Evolutionary conservation across 2,888 invertebrate species (phyloP).

Genomic region (Empis stercorea): DNA sequence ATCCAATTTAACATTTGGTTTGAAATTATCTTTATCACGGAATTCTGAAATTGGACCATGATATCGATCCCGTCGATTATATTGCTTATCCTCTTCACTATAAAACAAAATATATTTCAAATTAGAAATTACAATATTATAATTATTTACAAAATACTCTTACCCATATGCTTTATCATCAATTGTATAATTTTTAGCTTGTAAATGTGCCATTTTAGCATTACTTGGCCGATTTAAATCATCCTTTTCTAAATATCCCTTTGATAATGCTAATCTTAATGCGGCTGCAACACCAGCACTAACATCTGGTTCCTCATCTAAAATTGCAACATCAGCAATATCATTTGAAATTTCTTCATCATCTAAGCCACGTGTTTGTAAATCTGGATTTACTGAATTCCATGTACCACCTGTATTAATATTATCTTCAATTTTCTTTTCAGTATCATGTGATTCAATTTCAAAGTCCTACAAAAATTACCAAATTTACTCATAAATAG

Average conservation of each 20-base stretch:
- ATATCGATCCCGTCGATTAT: constrained; percentile 60
- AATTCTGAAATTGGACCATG: constrained; percentile 80
- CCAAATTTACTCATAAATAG: too few species aligned
- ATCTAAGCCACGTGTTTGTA: constrained; percentile 36
- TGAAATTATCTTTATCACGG: constrained; percentile 79
- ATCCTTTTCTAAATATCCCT: constrained; percentile 84
- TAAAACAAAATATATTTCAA: constrained; percentile 14
- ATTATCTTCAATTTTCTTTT: constrained; percentile 35
- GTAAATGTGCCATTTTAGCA: constrained; percentile 57
- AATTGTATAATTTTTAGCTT: constrained; percentile 68
- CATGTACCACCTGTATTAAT: constrained; percentile 47
- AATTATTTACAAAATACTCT: constrained; percentile 14
- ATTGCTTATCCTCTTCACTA: constrained; percentile 72
- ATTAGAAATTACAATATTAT: constrained; percentile 3
- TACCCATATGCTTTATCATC: constrained; percentile 63
- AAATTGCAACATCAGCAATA: constrained; percentile 34
- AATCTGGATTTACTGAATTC: constrained; percentile 64
- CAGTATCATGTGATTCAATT: constrained; percentile 30
- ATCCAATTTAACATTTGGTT: constrained; percentile 88
- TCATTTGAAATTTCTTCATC: constrained; percentile 34
- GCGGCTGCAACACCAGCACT: constrained; percentile 88
- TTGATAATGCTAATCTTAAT: constrained; percentile 77
- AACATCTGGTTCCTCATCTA: constrained; percentile 87
- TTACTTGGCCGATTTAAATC: constrained; percentile 58
- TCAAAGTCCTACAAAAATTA: constrained; percentile 24